Conservation (phyloP, 2,888 invertebrate species). For the Sceliomorpha sp. region DNA sequence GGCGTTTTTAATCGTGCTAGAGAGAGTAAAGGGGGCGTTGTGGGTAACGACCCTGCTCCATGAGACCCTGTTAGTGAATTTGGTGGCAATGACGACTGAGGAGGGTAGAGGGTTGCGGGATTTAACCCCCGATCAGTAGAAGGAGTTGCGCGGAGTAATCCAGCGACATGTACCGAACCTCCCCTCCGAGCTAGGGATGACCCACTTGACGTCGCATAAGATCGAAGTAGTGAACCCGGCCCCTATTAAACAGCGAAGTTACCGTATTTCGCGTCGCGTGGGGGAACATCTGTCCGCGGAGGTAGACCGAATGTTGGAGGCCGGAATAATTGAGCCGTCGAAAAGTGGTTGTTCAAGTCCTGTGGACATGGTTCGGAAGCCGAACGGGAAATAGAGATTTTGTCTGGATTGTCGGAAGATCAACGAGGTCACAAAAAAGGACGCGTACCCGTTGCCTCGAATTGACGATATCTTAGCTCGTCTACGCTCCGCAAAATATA, state of each 20-base stretch:
- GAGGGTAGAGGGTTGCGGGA: too few relatives aligned
- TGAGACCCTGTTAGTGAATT: background rate
- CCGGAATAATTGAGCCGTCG: conserved; percentile 10
- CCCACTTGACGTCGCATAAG: conserved; percentile 7
- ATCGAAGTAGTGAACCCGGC: conserved; percentile 8
- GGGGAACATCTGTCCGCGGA: conserved; percentile 1
- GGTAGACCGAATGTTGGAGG: conserved; percentile 2
- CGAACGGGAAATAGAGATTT: conserved; percentile 7
- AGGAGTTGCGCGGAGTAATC: too few relatives aligned
- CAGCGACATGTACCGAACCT: too few relatives aligned
- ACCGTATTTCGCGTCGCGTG: conserved; percentile 4
- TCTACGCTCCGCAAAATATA: conserved; percentile 10
- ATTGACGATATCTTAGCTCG: conserved; percentile 9
- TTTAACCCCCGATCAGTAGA: too few relatives aligned
- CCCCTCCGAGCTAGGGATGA: background rate
- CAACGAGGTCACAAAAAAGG: conserved; percentile 10
- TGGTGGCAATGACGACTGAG: too few relatives aligned
- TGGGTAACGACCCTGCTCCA: too few relatives aligned
- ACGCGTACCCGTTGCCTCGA: conserved; percentile 19
- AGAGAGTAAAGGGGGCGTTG: background rate
- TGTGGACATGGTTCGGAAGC: conserved; percentile 12
- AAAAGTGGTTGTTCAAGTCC: conserved; percentile 15
- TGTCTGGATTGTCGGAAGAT: conserved; percentile 30
- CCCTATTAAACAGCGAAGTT: conserved; percentile 18
- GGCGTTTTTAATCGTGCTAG: background rate